Conservation (phyloP, 2,888 invertebrate genomes). For the Pogonocherus hispidulus region DNA sequence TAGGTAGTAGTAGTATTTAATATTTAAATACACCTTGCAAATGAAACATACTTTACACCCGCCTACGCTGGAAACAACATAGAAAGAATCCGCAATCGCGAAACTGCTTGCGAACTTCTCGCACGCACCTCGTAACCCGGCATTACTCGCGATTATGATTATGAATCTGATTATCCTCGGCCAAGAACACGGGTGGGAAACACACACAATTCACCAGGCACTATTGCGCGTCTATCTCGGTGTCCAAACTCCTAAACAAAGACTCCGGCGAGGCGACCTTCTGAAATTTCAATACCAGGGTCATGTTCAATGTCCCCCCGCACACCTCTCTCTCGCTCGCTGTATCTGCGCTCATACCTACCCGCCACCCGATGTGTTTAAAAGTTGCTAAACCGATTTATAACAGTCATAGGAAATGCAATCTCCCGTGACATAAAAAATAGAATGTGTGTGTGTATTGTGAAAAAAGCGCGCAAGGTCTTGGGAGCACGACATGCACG, state of each 20-base stretch:
- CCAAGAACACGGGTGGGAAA: constrained; percentile 42
- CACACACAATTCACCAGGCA: constrained; percentile 33
- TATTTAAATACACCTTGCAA: no score
- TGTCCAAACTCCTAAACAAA: constrained; percentile 46
- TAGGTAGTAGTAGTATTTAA: no score
- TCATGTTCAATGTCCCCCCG: constrained; percentile 60
- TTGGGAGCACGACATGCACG: constrained; percentile 38
- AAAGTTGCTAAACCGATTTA: constrained; percentile 32
- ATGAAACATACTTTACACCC: no score
- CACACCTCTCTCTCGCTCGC: constrained; percentile 7
- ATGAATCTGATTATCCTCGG: constrained; percentile 35
- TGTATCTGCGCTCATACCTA: background rate
- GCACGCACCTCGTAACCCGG: background rate
- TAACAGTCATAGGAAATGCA: constrained; percentile 39
- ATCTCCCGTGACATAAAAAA: constrained; percentile 45
- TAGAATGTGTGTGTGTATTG: constrained; percentile 25
- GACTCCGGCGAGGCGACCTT: constrained; percentile 52
- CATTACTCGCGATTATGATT: constrained; percentile 38
- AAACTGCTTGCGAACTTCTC: no score
- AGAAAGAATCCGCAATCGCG: no score
- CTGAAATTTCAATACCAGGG: constrained; percentile 61
- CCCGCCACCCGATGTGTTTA: background rate
- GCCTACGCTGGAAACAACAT: no score
- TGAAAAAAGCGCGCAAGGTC: constrained; percentile 28
- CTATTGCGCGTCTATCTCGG: constrained; percentile 30